Conservation (phyloP, 2,797 vertebrate species). For the Saxicola maurus region DNA sequence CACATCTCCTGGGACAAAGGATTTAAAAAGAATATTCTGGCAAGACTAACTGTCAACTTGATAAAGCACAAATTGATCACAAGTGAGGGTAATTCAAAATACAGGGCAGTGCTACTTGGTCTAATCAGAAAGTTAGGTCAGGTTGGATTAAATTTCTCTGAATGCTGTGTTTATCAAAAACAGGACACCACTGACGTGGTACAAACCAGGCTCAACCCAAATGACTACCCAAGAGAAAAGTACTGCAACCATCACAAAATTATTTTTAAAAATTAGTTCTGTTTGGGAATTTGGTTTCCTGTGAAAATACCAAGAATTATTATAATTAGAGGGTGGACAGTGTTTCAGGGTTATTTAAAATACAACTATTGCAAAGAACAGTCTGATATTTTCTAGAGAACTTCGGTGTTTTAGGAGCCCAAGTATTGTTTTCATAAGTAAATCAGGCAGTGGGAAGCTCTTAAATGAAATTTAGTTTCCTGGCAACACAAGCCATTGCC, state of each 20-base stretch:
- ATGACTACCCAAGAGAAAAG: not conserved
- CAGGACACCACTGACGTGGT: not conserved
- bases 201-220: not conserved
- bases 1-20: conserved; percentile 35
- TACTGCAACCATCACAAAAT: not conserved
- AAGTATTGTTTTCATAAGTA: conserved; percentile 15
- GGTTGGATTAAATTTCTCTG: not conserved
- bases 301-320: not conserved
- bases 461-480: conserved; percentile 55
- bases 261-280: not conserved
- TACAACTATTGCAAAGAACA: fast-evolving
- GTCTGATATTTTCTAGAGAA: not conserved
- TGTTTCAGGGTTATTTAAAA: not conserved
- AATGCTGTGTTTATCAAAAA: not conserved
- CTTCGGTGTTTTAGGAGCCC: not conserved
- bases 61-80: conserved; percentile 34
- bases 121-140: conserved; percentile 11
- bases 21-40: conserved; percentile 47
- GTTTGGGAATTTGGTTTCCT: not conserved
- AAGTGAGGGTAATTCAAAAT: conserved; percentile 28
- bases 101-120: not conserved
- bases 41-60: conserved; percentile 42
- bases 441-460: conserved; percentile 9
- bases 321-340: not conserved
- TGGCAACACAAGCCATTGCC: conserved; percentile 29